A percentile compares a stretch with the other conserved stretches of the same genome.
These are phyloP conservation scores for Nycticryphes semicollaris DNA, from an alignment of 2,113 vertebrate genomes.

Conservation along the genomic window DNA sequence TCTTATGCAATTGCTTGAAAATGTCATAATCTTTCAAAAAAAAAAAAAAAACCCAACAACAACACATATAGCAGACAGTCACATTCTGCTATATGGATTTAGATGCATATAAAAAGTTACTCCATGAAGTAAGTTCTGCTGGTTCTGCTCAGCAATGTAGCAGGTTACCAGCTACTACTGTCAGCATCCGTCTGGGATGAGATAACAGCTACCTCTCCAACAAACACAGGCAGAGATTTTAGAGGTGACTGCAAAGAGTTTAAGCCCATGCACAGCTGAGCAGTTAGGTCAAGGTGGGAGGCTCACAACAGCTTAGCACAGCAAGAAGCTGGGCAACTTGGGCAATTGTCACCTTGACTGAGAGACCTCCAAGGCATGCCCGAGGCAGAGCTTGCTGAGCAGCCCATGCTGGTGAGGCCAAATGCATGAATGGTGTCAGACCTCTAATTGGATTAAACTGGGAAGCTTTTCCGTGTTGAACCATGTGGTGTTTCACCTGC, in stretches of 20 bases:
- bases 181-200: background rate
- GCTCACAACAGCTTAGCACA: background rate
- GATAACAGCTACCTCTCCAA: background rate
- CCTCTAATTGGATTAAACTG: background rate
- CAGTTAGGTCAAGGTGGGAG: background rate
- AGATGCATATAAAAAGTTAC: background rate
- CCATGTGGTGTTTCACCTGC: background rate
- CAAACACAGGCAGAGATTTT: background rate
- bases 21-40: background rate
- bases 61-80: background rate
- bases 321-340: background rate
- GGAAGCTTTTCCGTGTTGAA: background rate
- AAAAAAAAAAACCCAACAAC: background rate
- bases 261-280: background rate
- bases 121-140: background rate
- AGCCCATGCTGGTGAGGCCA: background rate
- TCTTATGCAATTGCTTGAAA: background rate
- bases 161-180: background rate
- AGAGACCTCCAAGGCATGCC: background rate
- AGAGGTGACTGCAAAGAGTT: background rate
- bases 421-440: accelerated
- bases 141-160: background rate
- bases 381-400: background rate
- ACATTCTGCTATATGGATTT: background rate
- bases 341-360: background rate